Percentiles rank a stretch among this genome's conserved stretches.
Conservation (phyloP, 2,888 invertebrate genomes). For the Pyralis farinalis region DNA sequence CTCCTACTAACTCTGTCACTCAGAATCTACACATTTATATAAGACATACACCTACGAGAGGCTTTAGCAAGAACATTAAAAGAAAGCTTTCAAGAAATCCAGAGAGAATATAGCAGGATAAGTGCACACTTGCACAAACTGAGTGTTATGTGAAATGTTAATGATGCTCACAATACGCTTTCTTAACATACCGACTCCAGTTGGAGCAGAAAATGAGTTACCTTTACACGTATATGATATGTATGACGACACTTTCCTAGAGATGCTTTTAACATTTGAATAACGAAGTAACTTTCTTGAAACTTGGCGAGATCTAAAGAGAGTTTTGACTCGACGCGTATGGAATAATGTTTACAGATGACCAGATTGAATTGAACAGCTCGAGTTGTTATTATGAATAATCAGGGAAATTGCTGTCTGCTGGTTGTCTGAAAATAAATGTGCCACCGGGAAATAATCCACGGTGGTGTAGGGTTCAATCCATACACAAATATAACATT, state of each 20-base stretch:
- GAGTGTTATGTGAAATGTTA: slow-evolving; percentile 27
- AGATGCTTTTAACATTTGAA: slow-evolving; percentile 7
- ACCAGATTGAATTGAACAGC: background rate
- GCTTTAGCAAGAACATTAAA: background rate
- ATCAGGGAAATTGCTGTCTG: background rate
- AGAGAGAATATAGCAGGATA: slow-evolving; percentile 22
- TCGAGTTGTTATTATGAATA: too few relatives aligned
- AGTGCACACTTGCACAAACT: slow-evolving; percentile 14
- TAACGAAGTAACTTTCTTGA: slow-evolving; percentile 1
- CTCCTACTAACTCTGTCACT: background rate
- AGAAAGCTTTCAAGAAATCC: slow-evolving; percentile 3
- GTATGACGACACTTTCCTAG: slow-evolving; percentile 18
- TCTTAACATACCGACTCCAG: slow-evolving; percentile 45
- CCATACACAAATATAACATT: too few relatives aligned
- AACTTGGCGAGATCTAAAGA: slow-evolving; percentile 6
- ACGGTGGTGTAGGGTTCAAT: too few relatives aligned
- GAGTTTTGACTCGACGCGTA: slow-evolving; percentile 1
- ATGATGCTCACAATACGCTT: slow-evolving; percentile 38
- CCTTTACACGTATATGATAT: slow-evolving; percentile 25
- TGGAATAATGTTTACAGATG: slow-evolving; percentile 3
- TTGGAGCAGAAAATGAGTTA: slow-evolving; percentile 37
- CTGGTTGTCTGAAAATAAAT: too few relatives aligned
- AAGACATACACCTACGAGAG: background rate
- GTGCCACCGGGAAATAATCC: too few relatives aligned
- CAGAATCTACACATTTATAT: background rate